These are phyloP conservation scores for Rynchops niger DNA, from an alignment of 2,113 vertebrate genomes.

Conservation along the genomic window DNA sequence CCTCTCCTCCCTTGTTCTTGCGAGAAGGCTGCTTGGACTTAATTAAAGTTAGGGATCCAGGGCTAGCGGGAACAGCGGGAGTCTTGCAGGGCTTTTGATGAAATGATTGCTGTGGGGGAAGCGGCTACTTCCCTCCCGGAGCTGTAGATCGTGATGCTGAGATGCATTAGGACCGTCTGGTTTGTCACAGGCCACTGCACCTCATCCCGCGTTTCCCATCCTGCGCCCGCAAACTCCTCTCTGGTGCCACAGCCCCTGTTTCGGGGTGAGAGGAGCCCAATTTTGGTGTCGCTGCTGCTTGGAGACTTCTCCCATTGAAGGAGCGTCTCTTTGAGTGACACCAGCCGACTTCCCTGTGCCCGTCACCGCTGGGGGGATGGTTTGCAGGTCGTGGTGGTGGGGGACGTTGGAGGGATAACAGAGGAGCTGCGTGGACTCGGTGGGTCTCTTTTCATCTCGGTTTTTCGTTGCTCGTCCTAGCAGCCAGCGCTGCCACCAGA, in stretches of 20 bases:
- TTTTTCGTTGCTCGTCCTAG: not conserved
- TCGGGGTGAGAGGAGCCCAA: not conserved
- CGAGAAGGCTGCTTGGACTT: conserved; percentile 22
- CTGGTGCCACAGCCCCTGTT: not conserved
- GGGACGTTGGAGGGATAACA: not conserved
- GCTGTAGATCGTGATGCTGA: not conserved
- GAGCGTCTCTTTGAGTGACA: rapidly evolving
- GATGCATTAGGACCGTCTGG: not conserved
- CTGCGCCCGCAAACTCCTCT: rapidly evolving
- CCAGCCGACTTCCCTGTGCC: rapidly evolving
- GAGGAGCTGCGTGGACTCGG: not conserved
- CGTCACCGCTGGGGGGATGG: rapidly evolving
- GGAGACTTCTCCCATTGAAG: not conserved
- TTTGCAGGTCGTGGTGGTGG: rapidly evolving
- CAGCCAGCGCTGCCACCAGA: conserved; percentile 14
- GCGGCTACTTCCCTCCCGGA: not conserved
- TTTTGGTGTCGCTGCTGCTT: not conserved
- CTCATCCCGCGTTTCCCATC: not conserved
- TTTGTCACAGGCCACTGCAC: not conserved
- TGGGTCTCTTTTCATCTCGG: not conserved
- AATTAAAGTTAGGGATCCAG: conserved; percentile 52
- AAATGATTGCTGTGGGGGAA: conserved; percentile 43
- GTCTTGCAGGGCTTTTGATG: conserved; percentile 26
- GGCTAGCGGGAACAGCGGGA: conserved; percentile 41
- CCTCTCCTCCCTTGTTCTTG: conserved; percentile 22